These are phyloP conservation scores for Heptranchias perlo DNA, from an alignment of 2,113 vertebrate species.

Conservation along the genomic window DNA sequence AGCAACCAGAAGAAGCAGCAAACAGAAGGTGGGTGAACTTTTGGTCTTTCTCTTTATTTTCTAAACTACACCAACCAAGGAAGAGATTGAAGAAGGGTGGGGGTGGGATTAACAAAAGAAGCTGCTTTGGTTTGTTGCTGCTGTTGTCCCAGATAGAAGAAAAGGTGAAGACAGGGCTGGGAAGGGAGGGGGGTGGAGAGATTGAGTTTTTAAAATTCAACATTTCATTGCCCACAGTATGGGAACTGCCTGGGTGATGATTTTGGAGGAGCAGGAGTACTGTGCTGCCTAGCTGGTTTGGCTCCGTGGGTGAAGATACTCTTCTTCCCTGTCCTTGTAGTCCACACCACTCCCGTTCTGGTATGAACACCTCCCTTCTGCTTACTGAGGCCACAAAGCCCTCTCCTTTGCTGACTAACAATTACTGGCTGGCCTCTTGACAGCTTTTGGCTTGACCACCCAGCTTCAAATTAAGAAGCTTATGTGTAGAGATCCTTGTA, in stretches of 20 bases:
- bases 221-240: background rate
- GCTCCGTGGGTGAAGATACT: background rate
- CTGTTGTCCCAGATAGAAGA: background rate
- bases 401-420: background rate
- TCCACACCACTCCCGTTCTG: background rate
- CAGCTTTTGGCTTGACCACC: background rate
- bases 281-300: background rate
- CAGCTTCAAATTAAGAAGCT: background rate
- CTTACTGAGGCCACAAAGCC: background rate
- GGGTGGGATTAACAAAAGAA: too few species aligned
- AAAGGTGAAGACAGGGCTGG: background rate
- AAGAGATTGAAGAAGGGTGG: too few species aligned
- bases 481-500: background rate
- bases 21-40: too few species aligned
- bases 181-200: background rate
- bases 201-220: background rate
- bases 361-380: background rate
- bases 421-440: background rate
- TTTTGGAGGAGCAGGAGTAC: background rate
- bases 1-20: too few species aligned
- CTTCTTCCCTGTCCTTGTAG: background rate
- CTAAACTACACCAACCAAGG: too few species aligned
- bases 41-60: too few species aligned
- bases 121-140: background rate
- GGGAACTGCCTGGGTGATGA: background rate